Base-by-base conservation (phyloP, 2,888 invertebrate genomes). In the Ormia ochracea region DNA sequence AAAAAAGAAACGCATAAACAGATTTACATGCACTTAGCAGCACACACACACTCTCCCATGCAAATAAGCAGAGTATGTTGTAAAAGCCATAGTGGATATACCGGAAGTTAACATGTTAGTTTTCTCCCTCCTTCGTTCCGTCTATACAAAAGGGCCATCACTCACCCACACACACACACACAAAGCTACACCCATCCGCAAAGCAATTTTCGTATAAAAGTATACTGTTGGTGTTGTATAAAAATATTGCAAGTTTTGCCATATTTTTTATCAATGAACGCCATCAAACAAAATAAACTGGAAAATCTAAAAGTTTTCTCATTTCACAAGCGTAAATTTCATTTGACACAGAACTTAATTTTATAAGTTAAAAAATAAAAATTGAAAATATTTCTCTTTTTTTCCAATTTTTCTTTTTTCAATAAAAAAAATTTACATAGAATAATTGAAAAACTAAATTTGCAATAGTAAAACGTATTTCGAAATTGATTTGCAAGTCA, bases 291-390 rank as follows among this genome's bases (percentile, higher is more conserved):
- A 63, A 65, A 63, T 59, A 12, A 70, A 61, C 12, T 26, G 9
- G 38, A 72, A 78, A 73, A 76, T 75, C 76, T 79, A 66, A 80
- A 85, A 85, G 78, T 85, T 85, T 84, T 82, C 83, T 83, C 84
- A 85, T 85, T 84, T 83, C 56, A 79, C 41, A 68, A 78, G 82
- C 82, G 81, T 82, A 82, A 82, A 82, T 82, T 82, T 79, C 69
- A 82, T 82, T 82, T 83, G 85, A 84, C 82, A 76, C 73, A 68
- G 76, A 66, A 75, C 81, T 82, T 82, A 82, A 82, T 82, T 82
- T 77, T 76, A 74, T 74, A 80, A 75, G 70, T 68, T 77, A 66
- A 61, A 19, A n/a, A 78, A 73, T 56, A 66, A 61, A 68, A 68
- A 69, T 41, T 56, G 50, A 75, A 78, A 78, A 73, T 63, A 52